phyloP scores from a whole-genome alignment of 2,113 vertebrate species.

The Nothoprocta pentlandii region DNA sequence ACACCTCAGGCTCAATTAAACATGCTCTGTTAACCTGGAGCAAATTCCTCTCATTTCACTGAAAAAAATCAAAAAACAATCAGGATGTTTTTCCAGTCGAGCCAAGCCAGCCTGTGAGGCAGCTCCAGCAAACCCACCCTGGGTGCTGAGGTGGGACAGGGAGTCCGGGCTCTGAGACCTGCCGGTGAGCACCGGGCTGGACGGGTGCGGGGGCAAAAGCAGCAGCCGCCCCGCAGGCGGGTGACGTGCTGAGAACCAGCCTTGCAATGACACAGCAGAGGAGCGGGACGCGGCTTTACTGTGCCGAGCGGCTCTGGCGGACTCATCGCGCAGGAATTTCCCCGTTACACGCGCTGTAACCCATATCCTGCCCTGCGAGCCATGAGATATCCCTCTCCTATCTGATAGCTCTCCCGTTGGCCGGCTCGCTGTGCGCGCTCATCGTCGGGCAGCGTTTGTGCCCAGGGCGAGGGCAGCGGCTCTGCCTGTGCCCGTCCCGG shows the following conservation, averaged over 20 bases:
- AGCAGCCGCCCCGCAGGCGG: neutral
- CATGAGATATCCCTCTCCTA: neutral
- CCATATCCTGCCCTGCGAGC: neutral
- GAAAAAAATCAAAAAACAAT: neutral
- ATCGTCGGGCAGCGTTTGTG: neutral
- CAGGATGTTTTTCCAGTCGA: neutral
- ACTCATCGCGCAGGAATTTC: slow-evolving; percentile 9
- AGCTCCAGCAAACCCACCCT: neutral
- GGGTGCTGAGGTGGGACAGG: neutral
- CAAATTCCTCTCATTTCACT: neutral
- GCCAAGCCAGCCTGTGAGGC: neutral
- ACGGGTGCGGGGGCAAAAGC: too few relatives aligned
- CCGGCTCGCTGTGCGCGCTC: accelerated
- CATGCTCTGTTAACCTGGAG: accelerated
- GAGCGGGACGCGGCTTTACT: neutral
- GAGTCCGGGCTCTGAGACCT: neutral
- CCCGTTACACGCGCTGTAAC: neutral
- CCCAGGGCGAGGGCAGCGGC: neutral
- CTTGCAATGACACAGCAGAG: neutral
- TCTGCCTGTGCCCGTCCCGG: slow-evolving; percentile 14
- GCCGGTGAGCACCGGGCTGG: neutral
- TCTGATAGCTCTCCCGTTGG: neutral
- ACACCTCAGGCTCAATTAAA: neutral
- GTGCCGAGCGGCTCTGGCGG: accelerated
- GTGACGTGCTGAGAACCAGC: accelerated